Conservation (phyloP, 2,888 invertebrate genomes). For the Clistopyga incitator region DNA sequence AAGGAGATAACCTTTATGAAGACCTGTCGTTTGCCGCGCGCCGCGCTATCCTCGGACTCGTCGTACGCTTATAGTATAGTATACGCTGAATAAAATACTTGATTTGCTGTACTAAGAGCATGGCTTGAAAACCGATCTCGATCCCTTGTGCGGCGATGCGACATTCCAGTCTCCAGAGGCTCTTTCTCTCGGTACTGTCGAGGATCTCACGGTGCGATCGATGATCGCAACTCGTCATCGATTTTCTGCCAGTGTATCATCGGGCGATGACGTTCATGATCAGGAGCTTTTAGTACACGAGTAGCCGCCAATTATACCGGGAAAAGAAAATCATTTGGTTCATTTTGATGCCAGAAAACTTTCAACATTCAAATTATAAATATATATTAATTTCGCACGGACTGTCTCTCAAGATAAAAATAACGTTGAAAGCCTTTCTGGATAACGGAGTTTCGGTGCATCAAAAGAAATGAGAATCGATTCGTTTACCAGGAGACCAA, state of each 20-base stretch:
- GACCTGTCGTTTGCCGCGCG: slow-evolving; percentile 78
- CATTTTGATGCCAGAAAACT: background rate
- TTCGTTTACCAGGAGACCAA: slow-evolving; percentile 5
- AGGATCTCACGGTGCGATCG: slow-evolving; percentile 25
- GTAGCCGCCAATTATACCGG: too few relatives aligned
- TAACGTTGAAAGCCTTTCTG: slow-evolving; percentile 55
- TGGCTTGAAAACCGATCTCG: slow-evolving; percentile 47
- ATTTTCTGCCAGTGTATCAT: slow-evolving; percentile 66
- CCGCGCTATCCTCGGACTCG: slow-evolving; percentile 26
- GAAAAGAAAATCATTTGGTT: background rate
- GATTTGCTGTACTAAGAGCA: slow-evolving; percentile 77
- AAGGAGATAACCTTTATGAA: slow-evolving; percentile 81
- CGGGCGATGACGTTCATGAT: slow-evolving; percentile 71
- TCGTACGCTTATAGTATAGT: slow-evolving; percentile 32
- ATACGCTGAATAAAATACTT: slow-evolving; percentile 81
- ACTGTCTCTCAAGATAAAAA: slow-evolving; percentile 4
- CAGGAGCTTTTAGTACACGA: slow-evolving; percentile 10
- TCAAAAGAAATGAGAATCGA: slow-evolving; percentile 47
- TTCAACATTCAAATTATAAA: background rate
- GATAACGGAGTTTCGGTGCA: slow-evolving; percentile 44
- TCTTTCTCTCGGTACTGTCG: slow-evolving; percentile 7
- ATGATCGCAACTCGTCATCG: slow-evolving; percentile 67
- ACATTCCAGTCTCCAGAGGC: slow-evolving; percentile 47
- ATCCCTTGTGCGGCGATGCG: slow-evolving; percentile 47
- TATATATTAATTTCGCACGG: slow-evolving; percentile 2